A percentile compares a stretch with the other conserved stretches of the same genome.
Conservation (phyloP, 2,797 vertebrate genomes). For the Alcedo atthis region DNA sequence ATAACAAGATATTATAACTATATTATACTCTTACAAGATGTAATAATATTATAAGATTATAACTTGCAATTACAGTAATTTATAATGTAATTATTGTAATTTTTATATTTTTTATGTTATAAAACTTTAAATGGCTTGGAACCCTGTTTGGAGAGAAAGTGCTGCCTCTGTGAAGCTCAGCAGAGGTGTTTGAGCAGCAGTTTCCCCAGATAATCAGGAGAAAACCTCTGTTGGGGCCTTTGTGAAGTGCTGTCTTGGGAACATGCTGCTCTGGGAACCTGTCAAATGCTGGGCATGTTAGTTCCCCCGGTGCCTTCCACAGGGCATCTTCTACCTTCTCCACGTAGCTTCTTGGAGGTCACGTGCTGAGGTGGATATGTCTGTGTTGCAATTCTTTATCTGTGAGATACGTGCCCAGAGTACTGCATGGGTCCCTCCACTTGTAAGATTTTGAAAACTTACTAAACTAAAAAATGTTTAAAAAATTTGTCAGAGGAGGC, state of each 20-base stretch:
- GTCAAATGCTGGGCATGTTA: fast-evolving
- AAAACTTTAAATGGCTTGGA: neutral
- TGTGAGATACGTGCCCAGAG: neutral
- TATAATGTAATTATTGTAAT: neutral
- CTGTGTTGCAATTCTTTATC: neutral
- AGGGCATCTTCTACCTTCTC: neutral
- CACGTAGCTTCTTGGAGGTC: fast-evolving
- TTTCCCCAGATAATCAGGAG: fast-evolving
- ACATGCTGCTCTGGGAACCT: fast-evolving
- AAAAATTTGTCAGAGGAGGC: neutral
- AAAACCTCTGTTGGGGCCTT: neutral
- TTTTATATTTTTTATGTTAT: neutral
- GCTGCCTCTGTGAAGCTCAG: neutral
- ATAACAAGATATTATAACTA: too few species aligned
- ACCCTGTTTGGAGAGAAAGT: neutral
- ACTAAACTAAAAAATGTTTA: neutral
- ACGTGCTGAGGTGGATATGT: fast-evolving
- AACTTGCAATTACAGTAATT: neutral
- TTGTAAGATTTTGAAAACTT: neutral
- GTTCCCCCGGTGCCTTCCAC: neutral
- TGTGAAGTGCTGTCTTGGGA: fast-evolving
- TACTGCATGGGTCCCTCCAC: fast-evolving
- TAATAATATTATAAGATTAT: too few species aligned
- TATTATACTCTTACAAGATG: too few species aligned
- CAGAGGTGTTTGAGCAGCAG: neutral